Evolutionary conservation across 2,113 vertebrate species (phyloP).

Genomic region (Mola mola): DNA sequence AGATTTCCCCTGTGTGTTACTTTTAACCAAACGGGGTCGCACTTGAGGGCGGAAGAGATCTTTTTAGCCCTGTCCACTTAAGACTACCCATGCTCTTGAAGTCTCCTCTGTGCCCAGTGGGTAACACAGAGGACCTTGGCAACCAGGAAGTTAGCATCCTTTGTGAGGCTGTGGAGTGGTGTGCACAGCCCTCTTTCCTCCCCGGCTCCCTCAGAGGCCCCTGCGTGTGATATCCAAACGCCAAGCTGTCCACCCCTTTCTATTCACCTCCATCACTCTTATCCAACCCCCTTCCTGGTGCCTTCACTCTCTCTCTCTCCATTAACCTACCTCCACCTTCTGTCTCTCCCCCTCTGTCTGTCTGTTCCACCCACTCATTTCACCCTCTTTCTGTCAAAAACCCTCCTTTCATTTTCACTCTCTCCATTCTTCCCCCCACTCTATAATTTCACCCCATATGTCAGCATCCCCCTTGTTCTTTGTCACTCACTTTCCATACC

Average conservation of each 20-base stretch:
- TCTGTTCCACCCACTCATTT: slow-evolving; percentile 76
- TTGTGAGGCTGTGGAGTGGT: slow-evolving; percentile 47
- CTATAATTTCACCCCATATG: slow-evolving; percentile 78
- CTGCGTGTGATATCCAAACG: slow-evolving; percentile 67
- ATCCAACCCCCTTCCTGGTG: slow-evolving; percentile 56
- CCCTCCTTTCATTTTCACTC: slow-evolving; percentile 68
- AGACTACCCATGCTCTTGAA: slow-evolving; percentile 56
- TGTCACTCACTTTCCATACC: slow-evolving; percentile 71
- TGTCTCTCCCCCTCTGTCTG: slow-evolving; percentile 51
- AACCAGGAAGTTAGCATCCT: slow-evolving; percentile 65
- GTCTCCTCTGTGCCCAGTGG: slow-evolving; percentile 21
- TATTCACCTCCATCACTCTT: slow-evolving; percentile 68
- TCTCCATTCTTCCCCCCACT: slow-evolving; percentile 61
- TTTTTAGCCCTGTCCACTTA: slow-evolving; percentile 30
- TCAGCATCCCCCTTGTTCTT: slow-evolving; percentile 77
- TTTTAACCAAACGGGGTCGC: slow-evolving; percentile 54
- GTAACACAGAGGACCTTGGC: slow-evolving; percentile 24
- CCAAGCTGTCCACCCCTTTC: slow-evolving; percentile 76
- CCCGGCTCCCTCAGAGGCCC: slow-evolving; percentile 50
- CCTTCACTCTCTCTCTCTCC: slow-evolving; percentile 51
- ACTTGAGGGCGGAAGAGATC: slow-evolving; percentile 36
- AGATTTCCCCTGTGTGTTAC: slow-evolving; percentile 54
- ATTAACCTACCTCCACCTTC: slow-evolving; percentile 76
- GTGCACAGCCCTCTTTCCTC: slow-evolving; percentile 25
- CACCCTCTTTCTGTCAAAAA: slow-evolving; percentile 75